Base-by-base conservation (phyloP, 2,113 vertebrate species). In the Ctenodactylus gundi region DNA sequence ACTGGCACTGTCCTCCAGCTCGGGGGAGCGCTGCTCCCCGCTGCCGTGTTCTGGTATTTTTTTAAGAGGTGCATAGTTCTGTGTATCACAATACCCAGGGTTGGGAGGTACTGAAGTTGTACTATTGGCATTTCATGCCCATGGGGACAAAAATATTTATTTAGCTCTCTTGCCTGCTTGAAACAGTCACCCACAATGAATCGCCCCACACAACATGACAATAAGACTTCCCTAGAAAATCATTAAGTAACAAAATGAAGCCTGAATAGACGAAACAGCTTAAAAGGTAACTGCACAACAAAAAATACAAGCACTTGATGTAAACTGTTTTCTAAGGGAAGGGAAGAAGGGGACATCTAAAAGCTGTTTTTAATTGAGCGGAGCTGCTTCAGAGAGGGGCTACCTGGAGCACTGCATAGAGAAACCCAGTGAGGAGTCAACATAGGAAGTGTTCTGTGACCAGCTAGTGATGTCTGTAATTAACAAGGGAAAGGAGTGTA, bases 301-400 rank as follows among this genome's bases (percentile, higher is more conserved):
- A 51, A n/a, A 86, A 53, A 82, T 64, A 72, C 58, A 72, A 72
- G 25, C 31, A 81, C 55, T 64, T 84, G 36, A n/a, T 41, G 20
- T 49, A 65, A 93, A 70, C 64, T 83, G 60, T 87, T 90, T 76
- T 84, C 70, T 89, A n/a, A 82, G 60, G 34, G 75, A 91, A 72
- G 34, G 88, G 77, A 93, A 88, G 29, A 31, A 81, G 51, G 34
- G 27, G 73, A 65, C 57, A 27, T 78, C 67, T 34, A 41, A 36
- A 85, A 49, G 39, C 18, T 60, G 49, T 36, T 29, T 85, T 51
- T 34, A 72, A 68, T 44, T 4, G 31, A 18, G 53, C n/a, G n/a
- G 27, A 31, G 18, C 73, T 11, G 58, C 44, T 34, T 2, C 39
- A 8, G 25, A 12, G 29, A 73, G 36, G 36, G 58, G 44, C 68